Base-by-base conservation (phyloP, 2,113 vertebrate species). In the Solenodon paradoxus region DNA sequence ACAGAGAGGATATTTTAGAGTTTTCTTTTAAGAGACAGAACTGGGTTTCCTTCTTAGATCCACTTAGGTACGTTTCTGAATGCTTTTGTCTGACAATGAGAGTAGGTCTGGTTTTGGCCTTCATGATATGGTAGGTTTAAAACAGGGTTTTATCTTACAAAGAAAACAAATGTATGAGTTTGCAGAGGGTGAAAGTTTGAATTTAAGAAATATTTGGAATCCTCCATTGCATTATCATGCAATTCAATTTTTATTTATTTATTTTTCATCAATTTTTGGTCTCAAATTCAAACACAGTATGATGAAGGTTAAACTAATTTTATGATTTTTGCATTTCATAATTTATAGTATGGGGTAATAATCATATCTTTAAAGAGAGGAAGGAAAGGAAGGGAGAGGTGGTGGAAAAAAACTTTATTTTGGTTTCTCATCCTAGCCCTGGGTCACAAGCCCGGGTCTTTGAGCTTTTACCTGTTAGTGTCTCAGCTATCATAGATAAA, bases 181-280 rank as follows among this genome's bases (percentile, higher is more conserved):
- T 13, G 4, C 68, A 90, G 30, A 92, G 57, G 6, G 6, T 66
- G 0, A 84, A 92, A 74, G 77, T 32, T 83, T 42, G 24, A 84
- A 95, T 90, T 83, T 45, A 71, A 75, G 35, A 80, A n/a, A 7
- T 47, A 68, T 94, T 71, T 69, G 53, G 75, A 83, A 83, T 86
- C 10, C 35, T 93, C 7, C 64, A 11, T 91, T 79, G 83, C 69
- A 49, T 51, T 68, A 68, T n/a, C 7, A 28, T 84, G 9, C 20
- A 38, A 20, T 79, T 86, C 35, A 40, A 19, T 74, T 87, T 91
- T 51, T 32, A 85, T 11, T 38, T 24, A 45, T 64, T 47, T 49
- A 40, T 68, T 87, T 84, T 64, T 84, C 55, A 72, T 24, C 28
- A 45, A 24, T 88, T 9, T 4, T 55, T 53, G 7, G 6, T 90